Evolutionary conservation across 1,140 invertebrate species (phyloP).

Genomic region (Camponotus floridanus): DNA sequence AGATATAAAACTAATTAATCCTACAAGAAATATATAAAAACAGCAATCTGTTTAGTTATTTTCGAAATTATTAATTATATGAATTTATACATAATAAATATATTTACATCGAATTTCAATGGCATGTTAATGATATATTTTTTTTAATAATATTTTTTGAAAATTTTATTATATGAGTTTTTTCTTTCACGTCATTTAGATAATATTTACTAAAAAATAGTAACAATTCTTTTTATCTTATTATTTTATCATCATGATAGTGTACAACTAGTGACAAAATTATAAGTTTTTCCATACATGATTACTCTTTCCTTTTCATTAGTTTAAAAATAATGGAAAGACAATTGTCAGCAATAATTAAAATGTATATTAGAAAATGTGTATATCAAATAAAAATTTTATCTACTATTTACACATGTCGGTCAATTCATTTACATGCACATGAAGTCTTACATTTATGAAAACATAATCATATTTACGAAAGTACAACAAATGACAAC

Average conservation of each 20-base stretch:
- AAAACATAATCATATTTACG: constrained; percentile 62
- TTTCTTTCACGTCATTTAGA: constrained; percentile 7
- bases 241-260: neutral
- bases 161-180: constrained; percentile 11
- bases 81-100: constrained; percentile 48
- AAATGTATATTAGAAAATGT: constrained; percentile 78
- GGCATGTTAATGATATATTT: constrained; percentile 27
- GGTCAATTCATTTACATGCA: constrained; percentile 25
- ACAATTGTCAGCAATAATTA: constrained; percentile 66
- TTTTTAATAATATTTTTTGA: neutral
- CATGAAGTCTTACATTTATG: constrained; percentile 63
- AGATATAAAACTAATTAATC: constrained; percentile 29
- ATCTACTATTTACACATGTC: constrained; percentile 76
- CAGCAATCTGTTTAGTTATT: neutral
- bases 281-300: constrained; percentile 47
- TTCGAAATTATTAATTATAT: neutral
- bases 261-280: neutral
- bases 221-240: neutral
- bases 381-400: constrained; percentile 82
- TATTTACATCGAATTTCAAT: constrained; percentile 62
- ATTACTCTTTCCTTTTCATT: constrained; percentile 45
- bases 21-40: constrained; percentile 46
- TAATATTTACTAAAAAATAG: constrained; percentile 7
- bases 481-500: constrained; percentile 37
- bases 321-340: constrained; percentile 63